These are phyloP conservation scores for Malurus leucopterus DNA, from an alignment of 2,797 vertebrate species.

Conservation along the genomic window DNA sequence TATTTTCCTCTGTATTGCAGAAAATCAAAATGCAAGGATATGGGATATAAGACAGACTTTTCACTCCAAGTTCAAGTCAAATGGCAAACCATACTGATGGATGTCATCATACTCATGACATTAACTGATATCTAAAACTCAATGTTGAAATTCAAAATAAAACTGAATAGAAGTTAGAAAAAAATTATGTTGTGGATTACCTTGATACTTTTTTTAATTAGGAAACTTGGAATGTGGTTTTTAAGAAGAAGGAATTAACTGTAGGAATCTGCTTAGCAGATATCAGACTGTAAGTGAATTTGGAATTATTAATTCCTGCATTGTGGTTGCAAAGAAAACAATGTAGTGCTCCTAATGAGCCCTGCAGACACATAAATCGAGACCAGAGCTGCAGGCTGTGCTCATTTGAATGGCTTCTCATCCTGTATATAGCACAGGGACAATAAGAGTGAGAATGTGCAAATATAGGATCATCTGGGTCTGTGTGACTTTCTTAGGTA, in stretches of 20 bases:
- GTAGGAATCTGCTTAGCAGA: neutral
- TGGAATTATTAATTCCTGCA: neutral
- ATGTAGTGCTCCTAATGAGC: neutral
- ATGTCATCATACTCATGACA: fast-evolving
- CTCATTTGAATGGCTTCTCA: neutral
- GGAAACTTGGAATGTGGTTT: neutral
- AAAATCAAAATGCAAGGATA: neutral
- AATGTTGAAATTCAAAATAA: neutral
- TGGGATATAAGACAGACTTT: neutral
- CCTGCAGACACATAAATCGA: neutral
- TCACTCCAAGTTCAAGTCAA: neutral
- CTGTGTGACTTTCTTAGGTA: neutral
- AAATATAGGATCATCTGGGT: neutral
- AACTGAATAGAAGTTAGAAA: neutral
- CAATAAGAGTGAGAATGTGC: neutral
- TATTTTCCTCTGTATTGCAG: neutral
- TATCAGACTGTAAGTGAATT: neutral
- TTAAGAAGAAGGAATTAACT: neutral
- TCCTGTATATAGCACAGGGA: neutral
- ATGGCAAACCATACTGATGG: neutral
- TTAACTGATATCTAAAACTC: neutral
- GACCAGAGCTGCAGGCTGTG: neutral
- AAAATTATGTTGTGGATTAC: neutral
- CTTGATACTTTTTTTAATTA: neutral
- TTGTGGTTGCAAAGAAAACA: neutral